phyloP scores from a whole-genome alignment of 2,888 invertebrate genomes.

The Agriopis aurantiaria region DNA sequence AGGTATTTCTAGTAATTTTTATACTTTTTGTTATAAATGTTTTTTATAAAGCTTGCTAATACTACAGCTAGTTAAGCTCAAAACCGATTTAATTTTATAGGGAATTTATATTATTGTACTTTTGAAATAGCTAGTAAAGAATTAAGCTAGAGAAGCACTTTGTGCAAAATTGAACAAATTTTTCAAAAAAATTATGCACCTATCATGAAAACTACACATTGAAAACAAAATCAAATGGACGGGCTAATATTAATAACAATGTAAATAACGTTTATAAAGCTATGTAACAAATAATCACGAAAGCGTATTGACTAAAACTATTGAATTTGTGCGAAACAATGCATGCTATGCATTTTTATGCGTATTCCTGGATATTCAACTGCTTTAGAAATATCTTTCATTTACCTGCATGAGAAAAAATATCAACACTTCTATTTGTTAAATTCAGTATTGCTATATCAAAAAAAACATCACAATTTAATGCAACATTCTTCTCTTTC shows the following conservation, averaged over 20 bases:
- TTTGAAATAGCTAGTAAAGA: slow-evolving; percentile 22
- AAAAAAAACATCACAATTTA: slow-evolving; percentile 40
- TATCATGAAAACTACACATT: slow-evolving; percentile 6
- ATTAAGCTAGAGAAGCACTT: slow-evolving; percentile 38
- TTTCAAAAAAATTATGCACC: neutral
- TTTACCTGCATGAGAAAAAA: slow-evolving; percentile 20
- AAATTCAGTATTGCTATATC: slow-evolving; percentile 34
- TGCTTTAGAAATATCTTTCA: slow-evolving; percentile 13
- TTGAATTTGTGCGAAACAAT: slow-evolving; percentile 46
- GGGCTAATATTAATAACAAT: slow-evolving; percentile 36
- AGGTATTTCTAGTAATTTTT: slow-evolving; percentile 56
- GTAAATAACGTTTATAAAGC: slow-evolving; percentile 8
- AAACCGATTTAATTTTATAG: slow-evolving; percentile 50
- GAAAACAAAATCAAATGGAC: slow-evolving; percentile 33
- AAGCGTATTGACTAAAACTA: slow-evolving; percentile 28
- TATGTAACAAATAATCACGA: slow-evolving; percentile 23
- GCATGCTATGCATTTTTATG: slow-evolving; percentile 28
- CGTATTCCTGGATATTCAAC: slow-evolving; percentile 27
- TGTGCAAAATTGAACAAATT: slow-evolving; percentile 24
- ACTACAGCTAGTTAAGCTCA: slow-evolving; percentile 55
- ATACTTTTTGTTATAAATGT: slow-evolving; percentile 55
- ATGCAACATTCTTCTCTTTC: slow-evolving; percentile 26
- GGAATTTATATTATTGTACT: slow-evolving; percentile 37
- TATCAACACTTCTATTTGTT: slow-evolving; percentile 28
- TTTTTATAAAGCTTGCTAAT: slow-evolving; percentile 57